These are phyloP conservation scores for Paramormyrops hopkinsi DNA, from an alignment of 2,797 vertebrate species.

Conservation along the genomic window DNA sequence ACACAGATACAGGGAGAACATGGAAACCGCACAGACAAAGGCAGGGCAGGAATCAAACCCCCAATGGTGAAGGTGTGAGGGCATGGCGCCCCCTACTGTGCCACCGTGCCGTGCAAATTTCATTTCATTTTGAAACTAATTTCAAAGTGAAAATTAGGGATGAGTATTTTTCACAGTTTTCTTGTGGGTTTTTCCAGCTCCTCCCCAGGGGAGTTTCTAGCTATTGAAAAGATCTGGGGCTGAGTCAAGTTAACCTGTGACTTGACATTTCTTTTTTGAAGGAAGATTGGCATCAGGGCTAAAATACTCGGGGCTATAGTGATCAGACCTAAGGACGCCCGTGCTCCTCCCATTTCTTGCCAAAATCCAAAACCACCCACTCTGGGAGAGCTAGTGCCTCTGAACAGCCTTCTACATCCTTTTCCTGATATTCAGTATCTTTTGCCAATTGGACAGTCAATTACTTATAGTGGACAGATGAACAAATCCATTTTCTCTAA, in stretches of 20 bases:
- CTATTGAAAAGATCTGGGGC: not conserved
- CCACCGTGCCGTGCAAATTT: not conserved
- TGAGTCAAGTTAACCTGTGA: not conserved
- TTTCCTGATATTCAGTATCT: not conserved
- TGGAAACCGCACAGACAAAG: not conserved
- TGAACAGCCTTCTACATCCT: not conserved
- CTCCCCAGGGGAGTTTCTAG: not conserved
- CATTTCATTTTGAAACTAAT: not conserved
- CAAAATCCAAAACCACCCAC: not conserved
- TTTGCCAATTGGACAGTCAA: not conserved
- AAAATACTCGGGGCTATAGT: not conserved
- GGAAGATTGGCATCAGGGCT: not conserved
- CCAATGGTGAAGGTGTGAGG: not conserved
- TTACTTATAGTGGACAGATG: not conserved
- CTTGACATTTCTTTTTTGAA: not conserved
- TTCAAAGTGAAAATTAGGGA: not conserved
- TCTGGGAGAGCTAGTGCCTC: not conserved
- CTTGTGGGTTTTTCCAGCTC: not conserved
- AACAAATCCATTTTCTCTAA: not conserved
- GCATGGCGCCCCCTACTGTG: not conserved
- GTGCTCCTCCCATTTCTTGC: not conserved
- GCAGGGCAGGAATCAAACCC: not conserved
- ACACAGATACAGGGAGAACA: not conserved
- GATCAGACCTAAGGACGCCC: not conserved
- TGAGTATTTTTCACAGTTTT: not conserved